Evolutionary conservation across 2,797 vertebrate species (phyloP).

Genomic region (Pterois miles): DNA sequence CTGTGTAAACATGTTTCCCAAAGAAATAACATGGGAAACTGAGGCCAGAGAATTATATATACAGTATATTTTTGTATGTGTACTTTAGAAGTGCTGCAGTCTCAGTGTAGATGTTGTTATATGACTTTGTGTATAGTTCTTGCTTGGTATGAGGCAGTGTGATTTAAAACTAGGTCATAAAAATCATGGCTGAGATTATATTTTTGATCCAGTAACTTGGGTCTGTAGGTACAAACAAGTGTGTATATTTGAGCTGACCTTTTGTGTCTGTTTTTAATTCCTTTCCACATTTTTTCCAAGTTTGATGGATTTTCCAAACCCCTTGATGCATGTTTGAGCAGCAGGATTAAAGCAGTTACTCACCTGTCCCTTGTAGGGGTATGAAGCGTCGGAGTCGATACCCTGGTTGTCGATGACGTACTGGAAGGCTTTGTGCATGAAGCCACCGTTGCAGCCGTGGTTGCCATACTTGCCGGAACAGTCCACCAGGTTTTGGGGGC

Average conservation of each 20-base stretch:
- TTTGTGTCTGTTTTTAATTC: background rate
- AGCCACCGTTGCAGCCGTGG: constrained; percentile 87
- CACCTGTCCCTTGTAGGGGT: constrained; percentile 88
- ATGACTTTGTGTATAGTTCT: background rate
- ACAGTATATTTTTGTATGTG: background rate
- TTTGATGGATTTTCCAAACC: background rate
- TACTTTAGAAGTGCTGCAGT: background rate
- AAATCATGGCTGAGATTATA: background rate
- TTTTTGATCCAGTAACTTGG: background rate
- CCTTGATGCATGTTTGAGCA: background rate
- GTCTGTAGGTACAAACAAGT: background rate
- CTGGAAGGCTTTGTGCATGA: constrained; percentile 81
- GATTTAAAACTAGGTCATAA: background rate
- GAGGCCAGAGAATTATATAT: background rate
- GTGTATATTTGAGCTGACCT: background rate
- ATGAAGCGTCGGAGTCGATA: constrained; percentile 85
- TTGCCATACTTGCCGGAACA: constrained; percentile 87
- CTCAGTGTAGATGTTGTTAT: background rate
- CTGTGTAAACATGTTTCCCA: background rate
- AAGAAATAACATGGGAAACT: background rate
- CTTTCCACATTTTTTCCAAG: background rate
- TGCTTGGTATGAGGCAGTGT: background rate
- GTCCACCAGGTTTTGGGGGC: constrained; percentile 92
- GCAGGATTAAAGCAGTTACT: constrained; percentile 36
- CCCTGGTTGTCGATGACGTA: constrained; percentile 91